These are phyloP conservation scores for Leuciscus idus DNA, from an alignment of 2,113 vertebrate species.

Conservation along the genomic window DNA sequence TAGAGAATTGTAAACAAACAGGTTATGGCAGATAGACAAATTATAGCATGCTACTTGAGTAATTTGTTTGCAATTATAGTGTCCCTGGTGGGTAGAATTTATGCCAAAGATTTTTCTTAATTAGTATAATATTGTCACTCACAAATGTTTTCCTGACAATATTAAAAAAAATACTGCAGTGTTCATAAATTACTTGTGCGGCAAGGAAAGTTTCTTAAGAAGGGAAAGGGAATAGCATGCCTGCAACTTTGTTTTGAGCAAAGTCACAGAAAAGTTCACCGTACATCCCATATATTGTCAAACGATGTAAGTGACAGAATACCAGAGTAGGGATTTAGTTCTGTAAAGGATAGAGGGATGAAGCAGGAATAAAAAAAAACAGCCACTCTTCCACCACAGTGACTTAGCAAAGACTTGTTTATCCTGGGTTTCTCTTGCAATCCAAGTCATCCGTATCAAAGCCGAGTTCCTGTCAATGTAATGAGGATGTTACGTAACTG, in stretches of 20 bases:
- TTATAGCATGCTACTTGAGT: slow-evolving; percentile 7
- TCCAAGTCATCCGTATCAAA: slow-evolving; percentile 42
- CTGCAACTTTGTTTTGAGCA: neutral
- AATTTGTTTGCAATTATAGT: slow-evolving; percentile 29
- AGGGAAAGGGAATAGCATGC: neutral
- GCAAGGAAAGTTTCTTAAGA: neutral
- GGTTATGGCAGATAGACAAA: neutral
- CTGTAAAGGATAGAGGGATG: neutral
- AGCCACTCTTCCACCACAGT: slow-evolving; percentile 18
- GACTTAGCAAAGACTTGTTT: slow-evolving; percentile 33
- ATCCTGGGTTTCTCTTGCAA: slow-evolving; percentile 34
- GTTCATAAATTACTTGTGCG: neutral
- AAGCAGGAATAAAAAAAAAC: neutral
- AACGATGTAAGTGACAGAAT: neutral
- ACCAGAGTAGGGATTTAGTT: neutral
- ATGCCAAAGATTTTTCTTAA: neutral
- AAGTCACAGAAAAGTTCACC: neutral
- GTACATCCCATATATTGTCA: neutral
- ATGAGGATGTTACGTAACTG: slow-evolving; percentile 38
- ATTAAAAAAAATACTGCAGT: neutral
- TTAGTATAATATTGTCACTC: neutral
- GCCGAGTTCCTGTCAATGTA: slow-evolving; percentile 27
- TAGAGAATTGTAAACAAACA: slow-evolving; percentile 40
- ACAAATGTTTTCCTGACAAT: slow-evolving; percentile 14
- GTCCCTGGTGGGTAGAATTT: neutral